Percentiles rank a stretch among this genome's conserved stretches.
Conservation (phyloP, 2,113 vertebrate genomes). For the Hypocryptadius cinnamomeus region DNA sequence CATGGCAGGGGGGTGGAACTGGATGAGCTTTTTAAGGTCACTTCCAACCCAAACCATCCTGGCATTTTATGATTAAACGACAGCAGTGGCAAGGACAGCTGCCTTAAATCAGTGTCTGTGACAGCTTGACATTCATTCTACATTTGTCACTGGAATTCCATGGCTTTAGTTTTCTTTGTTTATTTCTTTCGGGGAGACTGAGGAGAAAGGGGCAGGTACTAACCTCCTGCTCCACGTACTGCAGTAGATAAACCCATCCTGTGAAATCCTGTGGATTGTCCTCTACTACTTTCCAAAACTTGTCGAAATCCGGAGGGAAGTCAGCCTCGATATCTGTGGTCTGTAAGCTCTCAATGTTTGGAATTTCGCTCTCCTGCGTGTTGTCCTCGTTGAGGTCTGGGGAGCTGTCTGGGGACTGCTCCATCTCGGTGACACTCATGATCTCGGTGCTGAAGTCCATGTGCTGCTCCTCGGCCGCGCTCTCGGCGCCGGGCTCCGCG, state of each 20-base stretch:
- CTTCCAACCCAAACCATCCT: not conserved
- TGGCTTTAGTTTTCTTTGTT: rapidly evolving
- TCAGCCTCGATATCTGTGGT: conserved; percentile 67
- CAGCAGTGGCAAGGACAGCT: not conserved
- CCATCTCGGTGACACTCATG: conserved; percentile 78
- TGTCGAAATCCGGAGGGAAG: conserved; percentile 89
- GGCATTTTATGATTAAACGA: not conserved
- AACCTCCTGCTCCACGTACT: conserved; percentile 98
- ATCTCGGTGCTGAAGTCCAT: conserved; percentile 74
- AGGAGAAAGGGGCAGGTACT: conserved; percentile 1
- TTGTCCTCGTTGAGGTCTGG: conserved; percentile 75
- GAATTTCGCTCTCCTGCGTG: conserved; percentile 72
- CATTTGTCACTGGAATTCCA: not conserved
- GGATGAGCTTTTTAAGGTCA: not conserved
- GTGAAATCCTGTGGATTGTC: conserved; percentile 97
- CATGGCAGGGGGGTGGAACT: not conserved
- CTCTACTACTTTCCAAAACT: conserved; percentile 88
- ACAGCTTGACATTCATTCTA: not conserved
- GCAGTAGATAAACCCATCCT: conserved; percentile 94
- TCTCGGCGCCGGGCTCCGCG: conserved; percentile 27
- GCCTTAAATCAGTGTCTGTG: not conserved
- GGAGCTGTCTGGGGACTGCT: conserved; percentile 80
- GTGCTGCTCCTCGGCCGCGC: conserved; percentile 30
- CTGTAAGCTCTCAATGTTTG: conserved; percentile 55
- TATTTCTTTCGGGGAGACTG: not conserved